These are phyloP conservation scores for Junco hyemalis DNA, from an alignment of 2,113 vertebrate genomes.

Conservation along the genomic window DNA sequence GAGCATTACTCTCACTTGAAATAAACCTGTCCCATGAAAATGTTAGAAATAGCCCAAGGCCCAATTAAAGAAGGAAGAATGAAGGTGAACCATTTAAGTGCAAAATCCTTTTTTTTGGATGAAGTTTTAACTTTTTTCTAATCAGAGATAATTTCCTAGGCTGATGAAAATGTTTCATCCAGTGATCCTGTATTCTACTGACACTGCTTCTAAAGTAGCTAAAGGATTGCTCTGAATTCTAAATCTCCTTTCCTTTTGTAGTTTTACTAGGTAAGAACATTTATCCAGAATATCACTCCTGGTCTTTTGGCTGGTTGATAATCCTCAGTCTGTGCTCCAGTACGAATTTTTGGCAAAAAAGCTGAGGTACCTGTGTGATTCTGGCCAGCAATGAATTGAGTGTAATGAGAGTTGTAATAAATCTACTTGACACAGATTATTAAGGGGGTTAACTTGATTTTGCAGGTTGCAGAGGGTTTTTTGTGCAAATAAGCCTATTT, in stretches of 20 bases:
- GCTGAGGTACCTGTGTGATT: neutral
- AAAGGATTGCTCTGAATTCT: neutral
- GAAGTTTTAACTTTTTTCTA: neutral
- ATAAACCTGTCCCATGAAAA: neutral
- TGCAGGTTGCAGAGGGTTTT: neutral
- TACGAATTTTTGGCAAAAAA: neutral
- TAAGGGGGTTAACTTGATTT: conserved; percentile 10
- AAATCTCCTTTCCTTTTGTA: neutral
- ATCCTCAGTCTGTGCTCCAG: neutral
- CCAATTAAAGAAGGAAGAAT: neutral
- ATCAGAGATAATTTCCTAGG: neutral
- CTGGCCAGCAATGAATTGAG: neutral
- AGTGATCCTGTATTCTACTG: neutral
- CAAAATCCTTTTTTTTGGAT: neutral
- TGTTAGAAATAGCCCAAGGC: neutral
- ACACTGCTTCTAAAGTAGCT: neutral
- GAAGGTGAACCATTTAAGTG: neutral
- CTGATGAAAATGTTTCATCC: neutral
- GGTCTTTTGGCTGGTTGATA: neutral
- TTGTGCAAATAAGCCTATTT: conserved; percentile 18
- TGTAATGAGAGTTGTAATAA: neutral
- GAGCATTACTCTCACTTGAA: neutral
- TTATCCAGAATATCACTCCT: neutral
- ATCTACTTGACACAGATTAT: neutral
- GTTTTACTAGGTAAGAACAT: neutral